phyloP scores from a whole-genome alignment of 2,113 vertebrate genomes.

The Oreochromis aureus region DNA sequence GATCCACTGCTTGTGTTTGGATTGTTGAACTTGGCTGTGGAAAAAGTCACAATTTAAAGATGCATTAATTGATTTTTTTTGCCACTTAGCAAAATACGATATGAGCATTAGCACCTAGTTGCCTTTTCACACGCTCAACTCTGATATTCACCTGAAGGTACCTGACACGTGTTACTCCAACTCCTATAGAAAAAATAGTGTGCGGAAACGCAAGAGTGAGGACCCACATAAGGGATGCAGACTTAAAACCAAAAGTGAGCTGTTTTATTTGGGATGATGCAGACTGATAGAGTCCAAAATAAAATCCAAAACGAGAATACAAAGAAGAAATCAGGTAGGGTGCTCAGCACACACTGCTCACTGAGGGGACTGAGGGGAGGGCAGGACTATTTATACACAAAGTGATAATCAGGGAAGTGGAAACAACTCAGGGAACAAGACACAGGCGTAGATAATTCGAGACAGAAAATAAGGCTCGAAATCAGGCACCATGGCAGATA shows the following conservation, averaged over 20 bases:
- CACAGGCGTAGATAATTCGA: background rate
- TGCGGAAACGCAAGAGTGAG: background rate
- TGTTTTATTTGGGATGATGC: background rate
- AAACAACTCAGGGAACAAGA: background rate
- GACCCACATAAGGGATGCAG: background rate
- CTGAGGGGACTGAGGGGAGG: background rate
- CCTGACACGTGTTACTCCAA: background rate
- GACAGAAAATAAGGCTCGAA: background rate
- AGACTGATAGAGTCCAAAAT: background rate
- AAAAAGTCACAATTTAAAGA: background rate
- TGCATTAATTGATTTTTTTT: background rate
- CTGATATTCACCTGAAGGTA: background rate
- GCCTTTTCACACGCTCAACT: background rate
- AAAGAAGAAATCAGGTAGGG: background rate
- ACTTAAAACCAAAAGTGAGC: background rate
- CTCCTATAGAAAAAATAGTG: background rate
- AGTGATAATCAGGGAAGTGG: background rate
- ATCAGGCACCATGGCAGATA: background rate
- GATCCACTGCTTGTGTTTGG: background rate
- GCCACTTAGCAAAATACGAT: background rate
- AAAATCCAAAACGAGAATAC: background rate
- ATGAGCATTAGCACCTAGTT: background rate
- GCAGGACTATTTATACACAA: background rate
- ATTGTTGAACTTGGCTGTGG: background rate
- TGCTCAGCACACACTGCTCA: background rate